Evolutionary conservation across 2,113 vertebrate genomes (phyloP), one percentile per base, ranked within the genome.

Genomic region (Leucopsar rothschildi): DNA sequence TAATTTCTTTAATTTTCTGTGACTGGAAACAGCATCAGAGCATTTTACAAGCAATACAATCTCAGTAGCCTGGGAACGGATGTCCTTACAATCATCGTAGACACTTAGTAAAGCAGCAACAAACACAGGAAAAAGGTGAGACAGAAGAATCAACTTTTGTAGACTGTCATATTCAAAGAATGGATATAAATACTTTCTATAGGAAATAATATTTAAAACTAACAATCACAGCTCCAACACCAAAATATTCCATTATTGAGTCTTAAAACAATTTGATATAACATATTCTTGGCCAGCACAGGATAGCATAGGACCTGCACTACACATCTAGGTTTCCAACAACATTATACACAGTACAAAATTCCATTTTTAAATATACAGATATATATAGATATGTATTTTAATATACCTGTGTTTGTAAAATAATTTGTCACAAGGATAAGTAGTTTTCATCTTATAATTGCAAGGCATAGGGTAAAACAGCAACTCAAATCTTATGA

Each of bases 1-100:
- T 95, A 90, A 94, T 93, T 94, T 80, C 80, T 92, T 70, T 73
- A 80, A 96, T 95, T 95, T 95, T 82, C 93, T 93, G 60, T 81
- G 82, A 90, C 50, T 94, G 59, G 68, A 86, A 93, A 90, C 92
- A 88, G 82, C 55, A 94, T 35, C 1, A 0, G 45, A 80, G 33
- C 33, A 77, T 70, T 92, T 86, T 50, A 76, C 11, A 3, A 80
- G 59, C 76, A 81, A 73, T 39, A 61, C 5, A 39, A 47, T 55
- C 68, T 59, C 82, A 70, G 37, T 5, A 88, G 71, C n/a, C 47
- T 52, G 28, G 71, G 68, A 95, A 81, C 66, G 80, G 59, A 63
- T 81, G 71, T 93, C 88, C 79, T 77, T 44, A 59, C 0, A 3
- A 84, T 59, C 64, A 83, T 35, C 15, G 28, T 3, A 69, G 9